Evolutionary conservation across 2,888 invertebrate species (phyloP).

Genomic region (Eupithecia exiguata): DNA sequence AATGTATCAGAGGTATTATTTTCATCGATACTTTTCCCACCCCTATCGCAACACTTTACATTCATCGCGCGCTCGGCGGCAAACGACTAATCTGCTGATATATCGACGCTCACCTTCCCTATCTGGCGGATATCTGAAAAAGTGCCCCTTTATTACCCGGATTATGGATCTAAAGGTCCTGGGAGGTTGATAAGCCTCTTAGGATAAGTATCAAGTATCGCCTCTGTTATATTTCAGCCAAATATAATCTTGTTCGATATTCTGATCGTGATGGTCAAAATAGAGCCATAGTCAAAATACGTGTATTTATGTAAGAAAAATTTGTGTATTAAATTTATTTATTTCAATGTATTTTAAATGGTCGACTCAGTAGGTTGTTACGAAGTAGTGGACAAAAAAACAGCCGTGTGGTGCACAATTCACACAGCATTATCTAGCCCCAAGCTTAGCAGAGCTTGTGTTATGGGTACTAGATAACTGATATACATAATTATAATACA

Average conservation of each 20-base stretch:
- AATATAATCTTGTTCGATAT: neutral
- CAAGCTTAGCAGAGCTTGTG: too few relatives aligned
- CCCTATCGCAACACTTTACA: slow-evolving; percentile 69
- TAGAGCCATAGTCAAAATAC: too few relatives aligned
- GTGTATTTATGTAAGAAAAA: too few relatives aligned
- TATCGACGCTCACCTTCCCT: slow-evolving; percentile 79
- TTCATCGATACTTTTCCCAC: slow-evolving; percentile 39
- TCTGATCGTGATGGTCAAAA: neutral
- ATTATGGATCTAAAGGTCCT: slow-evolving; percentile 56
- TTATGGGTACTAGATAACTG: too few relatives aligned
- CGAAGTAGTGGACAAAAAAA: too few relatives aligned
- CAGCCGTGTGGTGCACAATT: too few relatives aligned
- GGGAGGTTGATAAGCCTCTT: slow-evolving; percentile 51
- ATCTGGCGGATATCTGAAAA: slow-evolving; percentile 75
- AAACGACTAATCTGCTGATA: slow-evolving; percentile 81
- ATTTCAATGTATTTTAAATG: too few relatives aligned
- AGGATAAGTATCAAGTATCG: slow-evolving; percentile 35
- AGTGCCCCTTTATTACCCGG: slow-evolving; percentile 75
- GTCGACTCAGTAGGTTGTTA: too few relatives aligned
- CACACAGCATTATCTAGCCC: too few relatives aligned
- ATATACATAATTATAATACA: too few relatives aligned
- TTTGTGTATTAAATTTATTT: too few relatives aligned
- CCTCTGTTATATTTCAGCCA: neutral
- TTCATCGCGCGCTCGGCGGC: slow-evolving; percentile 71
- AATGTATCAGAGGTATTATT: neutral